Percentiles rank a stretch among this genome's conserved stretches.
These are phyloP conservation scores for Nomada fucata DNA, from an alignment of 2,888 invertebrate species.

Conservation along the genomic window DNA sequence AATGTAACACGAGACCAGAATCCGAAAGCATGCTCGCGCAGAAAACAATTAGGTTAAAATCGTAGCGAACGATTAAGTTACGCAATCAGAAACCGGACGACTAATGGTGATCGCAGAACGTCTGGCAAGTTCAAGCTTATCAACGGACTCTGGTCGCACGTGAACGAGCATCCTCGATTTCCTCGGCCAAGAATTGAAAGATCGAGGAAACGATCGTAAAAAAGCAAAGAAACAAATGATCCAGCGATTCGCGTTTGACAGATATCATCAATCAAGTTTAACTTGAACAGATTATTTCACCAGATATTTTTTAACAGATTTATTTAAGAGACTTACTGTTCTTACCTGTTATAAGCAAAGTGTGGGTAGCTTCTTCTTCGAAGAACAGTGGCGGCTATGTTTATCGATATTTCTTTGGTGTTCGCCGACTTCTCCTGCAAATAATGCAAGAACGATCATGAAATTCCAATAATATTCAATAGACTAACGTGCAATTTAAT, in stretches of 20 bases:
- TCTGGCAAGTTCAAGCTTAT: slow-evolving; percentile 37
- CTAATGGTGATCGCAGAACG: not conserved
- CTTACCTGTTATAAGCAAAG: slow-evolving; percentile 42
- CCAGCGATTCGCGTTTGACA: too few relatives aligned
- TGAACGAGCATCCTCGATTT: not conserved
- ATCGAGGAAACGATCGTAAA: not conserved
- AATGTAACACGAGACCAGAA: slow-evolving; percentile 6
- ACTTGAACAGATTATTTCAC: not conserved
- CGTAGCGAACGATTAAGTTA: slow-evolving; percentile 29
- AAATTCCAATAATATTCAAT: too few relatives aligned
- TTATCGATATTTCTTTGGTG: slow-evolving; percentile 19
- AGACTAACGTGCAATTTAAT: too few relatives aligned
- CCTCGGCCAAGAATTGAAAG: not conserved
- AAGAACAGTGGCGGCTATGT: not conserved
- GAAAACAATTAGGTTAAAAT: slow-evolving; percentile 33
- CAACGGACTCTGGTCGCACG: slow-evolving; percentile 15
- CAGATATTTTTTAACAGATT: not conserved
- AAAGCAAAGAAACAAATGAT: too few relatives aligned
- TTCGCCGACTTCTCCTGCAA: slow-evolving; percentile 32
- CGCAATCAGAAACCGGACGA: slow-evolving; percentile 32
- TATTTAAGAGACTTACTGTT: not conserved
- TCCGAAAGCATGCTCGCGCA: slow-evolving; percentile 16
- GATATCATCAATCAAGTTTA: not conserved
- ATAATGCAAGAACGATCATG: not conserved
- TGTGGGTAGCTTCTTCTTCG: slow-evolving; percentile 16